Base-by-base conservation (phyloP, 2,797 vertebrate species). In the Naso thynnoides region DNA sequence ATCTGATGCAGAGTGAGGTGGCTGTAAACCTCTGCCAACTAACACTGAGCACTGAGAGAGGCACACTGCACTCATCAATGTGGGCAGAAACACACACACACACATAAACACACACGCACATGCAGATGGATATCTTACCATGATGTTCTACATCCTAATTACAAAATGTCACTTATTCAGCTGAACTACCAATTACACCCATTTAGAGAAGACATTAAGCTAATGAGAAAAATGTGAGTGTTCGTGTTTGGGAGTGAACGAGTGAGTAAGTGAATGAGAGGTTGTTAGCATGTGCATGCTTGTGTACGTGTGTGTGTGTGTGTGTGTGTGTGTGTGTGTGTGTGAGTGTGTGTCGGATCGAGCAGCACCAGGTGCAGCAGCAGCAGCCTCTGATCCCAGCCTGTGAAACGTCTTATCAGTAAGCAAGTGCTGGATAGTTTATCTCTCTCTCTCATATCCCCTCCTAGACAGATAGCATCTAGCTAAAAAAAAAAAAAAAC, bases 341-440 rank as follows among this genome's bases (percentile, higher is more conserved):
- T 50, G 70, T 16, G 47, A 31, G 65, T 39, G 38, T 55, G 18
- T 41, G 26, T 38, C 29, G 10, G 33, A 57, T 59, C 6, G 48
- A 64, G 72, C 21, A 21, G 71, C 57, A 53, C 21, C 70, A 73
- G 77, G 75, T 81, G 81, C 66, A 50, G 47, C 63, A 50, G 47
- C 63, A 64, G 56, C 71, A 73, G 67, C 67, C 78, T 80, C 79
- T 84, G 79, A 85, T 89, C 73, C 79, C 60, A 55, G 76, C 64
- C 73, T 71, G 74, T 73, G 67, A 79, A 80, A 69, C 79, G 66
- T 39, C 79, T 87, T 86, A 90, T 88, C 89, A 73, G 81, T 41
- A 26, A 83, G 58, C 33, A 31, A 64, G 70, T 57, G 66, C 62
- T 48, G 54, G 81, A 77, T 63, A 67, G 71, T 85, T 80, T 87